Base-by-base conservation (phyloP, 2,113 vertebrate species). In the Gadus macrocephalus region DNA sequence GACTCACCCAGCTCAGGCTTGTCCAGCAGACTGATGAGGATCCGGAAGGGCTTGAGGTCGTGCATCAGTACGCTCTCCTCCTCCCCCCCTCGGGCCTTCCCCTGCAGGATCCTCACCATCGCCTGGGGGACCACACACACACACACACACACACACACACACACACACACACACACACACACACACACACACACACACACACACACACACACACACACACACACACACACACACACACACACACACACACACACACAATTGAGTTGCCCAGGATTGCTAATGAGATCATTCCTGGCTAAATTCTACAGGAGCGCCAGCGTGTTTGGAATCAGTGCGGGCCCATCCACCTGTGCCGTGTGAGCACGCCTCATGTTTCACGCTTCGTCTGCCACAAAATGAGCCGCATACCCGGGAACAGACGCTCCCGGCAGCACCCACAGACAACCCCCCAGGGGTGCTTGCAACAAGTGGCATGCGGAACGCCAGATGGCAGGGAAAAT, bases 1-100 rank as follows among this genome's bases (percentile, higher is more conserved):
- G 61, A 22, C 17, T 85, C 95, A 98, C 96, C 97, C 69, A 99
- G 92, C 77, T 99, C 97, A 67, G 97, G 97, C 85, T 99, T 99
- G 89, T 99, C 97, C 88, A 99, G 88, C 70, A 99, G 91, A 86
- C 97, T 98, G 87, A 99, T 98, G 75, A 99, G 94, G 91, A 99
- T 98, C 70, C 97, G 95, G 81, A 99, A 99, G 16, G 97, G 97
- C 88, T 98, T 98, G 67, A 99, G 91, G 85, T 99, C 97, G 42
- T 98, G 97, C 93, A 94, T 96, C 78, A 96, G 88, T 1, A 94
- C 89, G 73, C 92, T 98, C 82, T 98, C 97, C 76, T 94, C 93
- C 84, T 98, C 94, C 80, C 94, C 95, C 16, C 93, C 93, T 28
- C 90, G 78, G 66, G 94, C 95, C 80, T 96, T 98, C 55, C 97